Conservation (phyloP, 2,797 vertebrate species). For the Sus cebifrons region DNA sequence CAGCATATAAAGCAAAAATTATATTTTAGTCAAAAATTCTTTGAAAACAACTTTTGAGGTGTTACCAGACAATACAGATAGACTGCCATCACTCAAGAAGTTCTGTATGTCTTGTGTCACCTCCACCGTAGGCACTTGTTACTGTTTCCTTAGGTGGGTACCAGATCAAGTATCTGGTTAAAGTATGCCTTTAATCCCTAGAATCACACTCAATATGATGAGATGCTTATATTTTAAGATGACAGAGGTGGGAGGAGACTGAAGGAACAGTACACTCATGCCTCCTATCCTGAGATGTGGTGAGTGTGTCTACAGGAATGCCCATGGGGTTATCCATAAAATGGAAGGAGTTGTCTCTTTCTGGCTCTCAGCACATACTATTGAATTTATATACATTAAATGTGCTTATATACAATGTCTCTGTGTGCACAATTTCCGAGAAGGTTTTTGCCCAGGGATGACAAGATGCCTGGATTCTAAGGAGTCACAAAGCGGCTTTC, state of each 20-base stretch:
- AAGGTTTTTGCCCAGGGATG: not conserved
- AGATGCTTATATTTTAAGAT: not conserved
- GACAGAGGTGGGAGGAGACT: not conserved
- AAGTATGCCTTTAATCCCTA: not conserved
- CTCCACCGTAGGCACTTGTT: not conserved
- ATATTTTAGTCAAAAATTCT: not conserved
- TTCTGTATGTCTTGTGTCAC: not conserved
- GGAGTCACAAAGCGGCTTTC: not conserved
- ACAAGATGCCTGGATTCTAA: not conserved
- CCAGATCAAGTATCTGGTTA: not conserved
- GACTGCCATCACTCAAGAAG: not conserved
- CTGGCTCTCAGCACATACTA: not conserved
- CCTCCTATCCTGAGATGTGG: not conserved
- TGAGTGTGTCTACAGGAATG: not conserved
- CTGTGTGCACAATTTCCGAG: slow-evolving; percentile 5
- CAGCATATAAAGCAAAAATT: not conserved
- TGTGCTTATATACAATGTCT: not conserved
- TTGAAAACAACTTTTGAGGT: not conserved
- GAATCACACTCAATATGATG: not conserved
- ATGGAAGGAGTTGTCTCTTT: not conserved
- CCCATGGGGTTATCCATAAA: not conserved
- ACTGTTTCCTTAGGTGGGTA: not conserved
- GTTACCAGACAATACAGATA: not conserved
- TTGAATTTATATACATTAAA: slow-evolving; percentile 23
- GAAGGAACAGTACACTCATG: not conserved